phyloP scores from a whole-genome alignment of 2,888 invertebrate species.

The Sphaerophoria rueppellii region DNA sequence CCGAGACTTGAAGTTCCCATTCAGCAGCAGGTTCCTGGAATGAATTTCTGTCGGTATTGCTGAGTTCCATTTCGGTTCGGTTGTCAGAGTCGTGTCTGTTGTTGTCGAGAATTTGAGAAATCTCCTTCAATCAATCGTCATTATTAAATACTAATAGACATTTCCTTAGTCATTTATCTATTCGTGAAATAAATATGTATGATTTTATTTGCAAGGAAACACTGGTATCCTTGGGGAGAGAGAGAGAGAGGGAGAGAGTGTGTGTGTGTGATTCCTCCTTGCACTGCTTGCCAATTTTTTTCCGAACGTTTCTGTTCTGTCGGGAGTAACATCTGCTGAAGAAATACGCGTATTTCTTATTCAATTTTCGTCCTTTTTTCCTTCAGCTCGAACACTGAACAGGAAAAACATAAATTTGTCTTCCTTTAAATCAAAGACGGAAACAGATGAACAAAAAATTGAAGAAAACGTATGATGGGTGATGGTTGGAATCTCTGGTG shows the following conservation, averaged over 20 bases:
- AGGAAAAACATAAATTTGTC: slow-evolving; percentile 43
- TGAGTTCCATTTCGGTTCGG: not conserved
- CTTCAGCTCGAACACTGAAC: not conserved
- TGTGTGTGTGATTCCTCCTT: slow-evolving; percentile 36
- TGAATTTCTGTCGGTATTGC: not conserved
- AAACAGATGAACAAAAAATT: not conserved
- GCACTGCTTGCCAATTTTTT: slow-evolving; percentile 16
- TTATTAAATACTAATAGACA: slow-evolving; percentile 74
- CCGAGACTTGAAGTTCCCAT: not conserved
- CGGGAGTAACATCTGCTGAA: slow-evolving; percentile 68
- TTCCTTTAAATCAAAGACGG: slow-evolving; percentile 38
- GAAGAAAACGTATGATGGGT: not conserved
- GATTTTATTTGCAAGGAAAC: slow-evolving; percentile 3
- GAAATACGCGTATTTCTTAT: slow-evolving; percentile 70
- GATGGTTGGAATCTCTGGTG: slow-evolving; percentile 8
- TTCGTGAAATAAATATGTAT: not conserved
- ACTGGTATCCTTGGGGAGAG: not conserved
- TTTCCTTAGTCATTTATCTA: slow-evolving; percentile 49
- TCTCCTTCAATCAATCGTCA: slow-evolving; percentile 71
- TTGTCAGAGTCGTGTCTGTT: not conserved
- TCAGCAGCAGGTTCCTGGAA: not conserved
- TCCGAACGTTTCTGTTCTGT: slow-evolving; percentile 7
- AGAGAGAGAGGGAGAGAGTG: not conserved
- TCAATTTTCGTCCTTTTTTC: slow-evolving; percentile 45
- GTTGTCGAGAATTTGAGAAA: slow-evolving; percentile 50